Evolutionary conservation across 2,797 vertebrate species (phyloP), one percentile per base, ranked within the genome.

Genomic region (Myotis daubentonii): DNA sequence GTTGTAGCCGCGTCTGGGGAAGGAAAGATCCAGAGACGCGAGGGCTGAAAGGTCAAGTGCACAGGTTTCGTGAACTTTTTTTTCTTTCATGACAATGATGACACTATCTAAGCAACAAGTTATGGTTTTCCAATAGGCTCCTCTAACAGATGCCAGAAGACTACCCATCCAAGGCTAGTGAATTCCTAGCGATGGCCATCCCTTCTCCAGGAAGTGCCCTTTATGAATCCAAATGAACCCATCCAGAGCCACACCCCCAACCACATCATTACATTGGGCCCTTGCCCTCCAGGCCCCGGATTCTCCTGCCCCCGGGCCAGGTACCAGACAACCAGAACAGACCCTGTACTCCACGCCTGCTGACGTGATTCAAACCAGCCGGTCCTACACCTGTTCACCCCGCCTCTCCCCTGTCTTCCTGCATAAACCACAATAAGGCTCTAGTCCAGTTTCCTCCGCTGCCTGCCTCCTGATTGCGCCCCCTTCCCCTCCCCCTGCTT

Each of bases 51-150:
- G 94, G 78, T 72, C 36, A 89, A 92, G 83, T 75, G 55, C 19
- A 75, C n/a, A 13, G 22, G 55, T 72, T 95, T 75, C 68, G 62
- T 66, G 70, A 82, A 55, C 62, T 84, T 3, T 70, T 91, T 84
- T 3, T 70, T 87, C 76, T 91, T 93, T 23, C 53, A 92, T 92
- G 87, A 83, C 28, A 83, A 74, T 51, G 62, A 91, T 85, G 83
- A 51, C 55, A 80, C 79, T 38, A 74, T 80, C 94, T 83, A 76
- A 83, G 79, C 91, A 93, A 94, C 76, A 96, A 55, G 57, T 87
- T 62, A 51, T 62, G 89, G 22, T 66, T 78, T 83, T 62, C 49
- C 38, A 70, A 5, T 20, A 5, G 66, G 17, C 33, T 65, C 16
- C 74, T 84, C 72, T 44, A 75, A 65, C 30, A 15, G 71, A 83